Base-by-base conservation (phyloP, 2,888 invertebrate genomes). In the Patella depressa region DNA sequence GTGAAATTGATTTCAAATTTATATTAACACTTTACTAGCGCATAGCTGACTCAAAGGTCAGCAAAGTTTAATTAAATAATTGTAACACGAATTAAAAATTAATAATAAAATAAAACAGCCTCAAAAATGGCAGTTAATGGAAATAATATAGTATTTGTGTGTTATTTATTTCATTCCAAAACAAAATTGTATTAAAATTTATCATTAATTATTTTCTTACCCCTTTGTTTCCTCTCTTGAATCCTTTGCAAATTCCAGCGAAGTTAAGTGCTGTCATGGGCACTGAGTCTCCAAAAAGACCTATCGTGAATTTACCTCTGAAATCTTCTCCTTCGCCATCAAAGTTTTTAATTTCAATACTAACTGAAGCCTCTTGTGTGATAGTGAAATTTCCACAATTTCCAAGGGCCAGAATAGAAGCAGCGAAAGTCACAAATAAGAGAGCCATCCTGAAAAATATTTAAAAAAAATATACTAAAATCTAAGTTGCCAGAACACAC, bases 181-280 rank as follows among this genome's bases (percentile, higher is more conserved):
- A 45, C 45, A 24, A 19, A 65, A 59, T 59, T 59, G n/a, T 59
- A 19, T 59, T 59, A 17, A 59, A 59, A 59, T 19, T 65, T 5
- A 65, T 24, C 4, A 24, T 9, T 24, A 65, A 24, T 45, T 45
- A 45, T 7, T 45, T 45, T 45, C 65, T 65, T 19, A 65, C 65
- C 14, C 65, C 65, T 65, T 65, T 65, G 73, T 83, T 79, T 75
- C 87, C 87, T 53, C 88, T 83, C 78, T 88, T 89, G 85, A 87
- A 88, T 19, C 91, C 91, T 77, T 88, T 88, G 53, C 89, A 85
- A 53, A 91, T 85, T 65, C 86, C 83, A 53, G 82, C 84, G 79
- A 91, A 91, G 85, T 91, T 91, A 85, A 91, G 85, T 7, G 86
- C 84, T 0, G 91, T 90, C 90, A 91, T 91, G 11, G 91, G 91